Evolutionary conservation across 2,797 vertebrate genomes (phyloP), one percentile per base, ranked within the genome.

Genomic region (Tragelaphus oryx): DNA sequence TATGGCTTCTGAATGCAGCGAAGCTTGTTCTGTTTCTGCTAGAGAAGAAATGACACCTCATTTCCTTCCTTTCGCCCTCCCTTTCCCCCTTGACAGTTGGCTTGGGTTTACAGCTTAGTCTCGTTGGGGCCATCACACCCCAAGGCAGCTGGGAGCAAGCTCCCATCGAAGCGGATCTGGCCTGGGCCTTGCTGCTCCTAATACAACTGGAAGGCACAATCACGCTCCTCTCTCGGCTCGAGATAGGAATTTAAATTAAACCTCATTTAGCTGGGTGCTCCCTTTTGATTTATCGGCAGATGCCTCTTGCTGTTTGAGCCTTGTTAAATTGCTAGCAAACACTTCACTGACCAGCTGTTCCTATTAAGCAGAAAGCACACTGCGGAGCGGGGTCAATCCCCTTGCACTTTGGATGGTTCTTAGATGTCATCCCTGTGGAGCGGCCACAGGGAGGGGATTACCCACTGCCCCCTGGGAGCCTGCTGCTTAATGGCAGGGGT

Each of bases 341-440:
- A 98, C 98, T 98, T 98, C 98, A 98, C 97, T 98, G 98, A 97
- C 98, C 98, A 98, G 98, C 98, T 99, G 98, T 98, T 98, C 97
- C 98, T 98, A 98, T 98, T 98, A 98, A 98, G 97, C 95, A 33
- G 4, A 96, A 98, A 94, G 96, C 97, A 80, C 14, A 59, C 94
- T 0, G 60, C 24, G 37, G 98, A 97, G 96, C 78, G 10, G 96
- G 98, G 97, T 98, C 98, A 96, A 85, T 95, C 97, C 95, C 2
- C 4, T 94, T 80, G 96, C 97, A 86, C 95, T 97, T 96, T 97
- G 93, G 95, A 96, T 12, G 8, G 91, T 93, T 97, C 95, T 97
- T 6, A 0, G 75, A 48, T 10, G 4, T 16, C 12, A 82, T 97
- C 97, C 97, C 97, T 1, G 4, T 3, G 57, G 97, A 94, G 94